Conservation (phyloP, 2,797 vertebrate genomes). For the Remorina albescens region DNA sequence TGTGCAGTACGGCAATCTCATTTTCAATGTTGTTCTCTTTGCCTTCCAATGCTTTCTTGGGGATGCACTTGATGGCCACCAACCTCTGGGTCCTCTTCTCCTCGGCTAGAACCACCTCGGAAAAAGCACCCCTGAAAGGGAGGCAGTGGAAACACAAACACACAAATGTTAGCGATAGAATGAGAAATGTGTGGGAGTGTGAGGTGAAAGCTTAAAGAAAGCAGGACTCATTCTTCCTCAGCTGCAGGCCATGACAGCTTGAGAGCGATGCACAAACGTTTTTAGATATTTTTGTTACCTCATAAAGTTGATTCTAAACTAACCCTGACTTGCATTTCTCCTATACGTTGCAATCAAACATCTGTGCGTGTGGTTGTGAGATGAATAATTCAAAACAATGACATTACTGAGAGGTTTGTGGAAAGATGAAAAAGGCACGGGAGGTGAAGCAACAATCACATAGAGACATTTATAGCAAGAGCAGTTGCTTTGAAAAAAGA, state of each 20-base stretch:
- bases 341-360: slow-evolving; percentile 28
- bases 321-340: slow-evolving; percentile 15
- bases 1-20: slow-evolving; percentile 95
- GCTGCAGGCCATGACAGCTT: slow-evolving; percentile 2
- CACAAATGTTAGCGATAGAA: slow-evolving; percentile 19
- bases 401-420: slow-evolving; percentile 58
- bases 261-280: slow-evolving; percentile 1
- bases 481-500: slow-evolving; percentile 33
- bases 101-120: slow-evolving; percentile 96
- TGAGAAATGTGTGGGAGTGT: slow-evolving; percentile 22
- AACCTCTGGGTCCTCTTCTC: slow-evolving; percentile 92
- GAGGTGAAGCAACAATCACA: slow-evolving; percentile 45
- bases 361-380: slow-evolving; percentile 23
- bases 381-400: slow-evolving; percentile 76
- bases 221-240: slow-evolving; percentile 18
- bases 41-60: slow-evolving; percentile 95
- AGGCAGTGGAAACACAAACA: slow-evolving; percentile 19
- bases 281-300: too few species aligned
- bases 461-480: slow-evolving; percentile 37
- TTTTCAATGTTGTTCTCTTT: slow-evolving; percentile 98
- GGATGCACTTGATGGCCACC: slow-evolving; percentile 97
- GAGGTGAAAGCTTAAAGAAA: slow-evolving; percentile 23
- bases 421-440: slow-evolving; percentile 25
- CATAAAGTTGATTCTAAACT: not conserved
- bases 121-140: slow-evolving; percentile 91